Conservation (phyloP, 2,797 vertebrate species). For the Lepilemur septentrionalis region DNA sequence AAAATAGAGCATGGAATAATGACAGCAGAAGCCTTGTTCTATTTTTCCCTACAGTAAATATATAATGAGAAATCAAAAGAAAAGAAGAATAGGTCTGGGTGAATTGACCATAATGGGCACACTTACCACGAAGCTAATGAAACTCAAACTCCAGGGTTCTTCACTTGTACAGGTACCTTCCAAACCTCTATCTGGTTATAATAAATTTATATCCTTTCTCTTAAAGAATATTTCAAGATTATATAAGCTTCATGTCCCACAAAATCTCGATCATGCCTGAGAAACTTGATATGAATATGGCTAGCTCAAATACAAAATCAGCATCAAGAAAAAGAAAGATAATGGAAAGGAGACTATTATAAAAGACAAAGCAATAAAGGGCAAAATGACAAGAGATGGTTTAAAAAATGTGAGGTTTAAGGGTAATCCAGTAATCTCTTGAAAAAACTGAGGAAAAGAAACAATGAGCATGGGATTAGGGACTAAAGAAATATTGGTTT, state of each 20-base stretch:
- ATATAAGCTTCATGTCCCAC: not conserved
- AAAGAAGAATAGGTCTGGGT: not conserved
- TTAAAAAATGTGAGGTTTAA: not conserved
- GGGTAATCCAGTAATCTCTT: not conserved
- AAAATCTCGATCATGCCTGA: not conserved
- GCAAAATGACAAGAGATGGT: not conserved
- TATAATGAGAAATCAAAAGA: slow-evolving; percentile 10
- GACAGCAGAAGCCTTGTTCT: not conserved
- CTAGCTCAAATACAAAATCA: not conserved
- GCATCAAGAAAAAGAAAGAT: not conserved
- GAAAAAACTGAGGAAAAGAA: not conserved
- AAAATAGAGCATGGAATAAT: not conserved
- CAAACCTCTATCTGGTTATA: not conserved
- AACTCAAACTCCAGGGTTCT: not conserved
- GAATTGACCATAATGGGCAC: not conserved
- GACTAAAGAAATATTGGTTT: not conserved
- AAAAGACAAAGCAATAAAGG: not conserved
- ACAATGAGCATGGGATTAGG: not conserved
- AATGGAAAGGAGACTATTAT: not conserved
- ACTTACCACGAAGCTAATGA: not conserved
- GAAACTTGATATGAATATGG: not conserved
- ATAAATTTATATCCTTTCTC: not conserved
- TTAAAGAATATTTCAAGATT: not conserved
- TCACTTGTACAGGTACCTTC: not conserved
- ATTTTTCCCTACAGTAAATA: slow-evolving; percentile 18